A percentile compares a stretch with the other conserved stretches of the same genome.
phyloP scores from a whole-genome alignment of 2,888 invertebrate genomes.

The Asteroscopus sphinx region DNA sequence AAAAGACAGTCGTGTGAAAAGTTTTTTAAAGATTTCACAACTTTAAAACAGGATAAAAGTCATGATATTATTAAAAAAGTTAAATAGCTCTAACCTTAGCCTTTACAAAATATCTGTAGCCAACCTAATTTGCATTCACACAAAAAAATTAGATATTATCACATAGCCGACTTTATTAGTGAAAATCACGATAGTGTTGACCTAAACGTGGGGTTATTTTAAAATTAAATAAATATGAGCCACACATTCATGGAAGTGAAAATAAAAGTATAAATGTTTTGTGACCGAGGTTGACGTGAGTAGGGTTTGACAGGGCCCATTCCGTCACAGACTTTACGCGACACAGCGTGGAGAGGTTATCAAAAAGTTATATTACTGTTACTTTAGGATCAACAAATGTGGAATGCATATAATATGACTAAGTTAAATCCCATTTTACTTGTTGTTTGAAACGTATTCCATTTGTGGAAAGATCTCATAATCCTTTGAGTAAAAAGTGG shows the following conservation, averaged over 20 bases:
- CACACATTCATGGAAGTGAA: constrained; percentile 53
- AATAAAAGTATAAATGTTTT: constrained; percentile 67
- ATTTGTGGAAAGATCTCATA: constrained; percentile 45
- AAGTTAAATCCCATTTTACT: constrained; percentile 58
- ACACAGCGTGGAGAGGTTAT: constrained; percentile 66
- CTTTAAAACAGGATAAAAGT: too few relatives aligned
- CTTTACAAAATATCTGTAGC: constrained; percentile 1
- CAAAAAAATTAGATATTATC: constrained; percentile 21
- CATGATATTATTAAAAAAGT: too few relatives aligned
- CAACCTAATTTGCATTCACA: constrained; percentile 30
- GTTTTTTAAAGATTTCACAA: too few relatives aligned
- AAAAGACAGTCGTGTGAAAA: too few relatives aligned
- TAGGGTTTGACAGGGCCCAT: constrained; percentile 79
- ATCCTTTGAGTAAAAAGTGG: constrained; percentile 53
- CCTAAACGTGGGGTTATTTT: constrained; percentile 54
- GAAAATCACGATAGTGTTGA: constrained; percentile 33
- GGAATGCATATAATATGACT: constrained; percentile 55
- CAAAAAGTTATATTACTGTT: constrained; percentile 72
- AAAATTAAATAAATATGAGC: constrained; percentile 62
- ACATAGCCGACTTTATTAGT: constrained; percentile 37
- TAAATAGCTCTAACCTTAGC: too few relatives aligned
- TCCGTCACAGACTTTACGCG: constrained; percentile 71
- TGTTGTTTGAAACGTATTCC: constrained; percentile 51
- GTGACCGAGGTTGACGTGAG: constrained; percentile 74
- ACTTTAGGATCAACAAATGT: constrained; percentile 62